Evolutionary conservation across 37 sponge, comb jelly and placozoan species (phyloP).

Genomic region (Amphimedon queenslandica): DNA sequence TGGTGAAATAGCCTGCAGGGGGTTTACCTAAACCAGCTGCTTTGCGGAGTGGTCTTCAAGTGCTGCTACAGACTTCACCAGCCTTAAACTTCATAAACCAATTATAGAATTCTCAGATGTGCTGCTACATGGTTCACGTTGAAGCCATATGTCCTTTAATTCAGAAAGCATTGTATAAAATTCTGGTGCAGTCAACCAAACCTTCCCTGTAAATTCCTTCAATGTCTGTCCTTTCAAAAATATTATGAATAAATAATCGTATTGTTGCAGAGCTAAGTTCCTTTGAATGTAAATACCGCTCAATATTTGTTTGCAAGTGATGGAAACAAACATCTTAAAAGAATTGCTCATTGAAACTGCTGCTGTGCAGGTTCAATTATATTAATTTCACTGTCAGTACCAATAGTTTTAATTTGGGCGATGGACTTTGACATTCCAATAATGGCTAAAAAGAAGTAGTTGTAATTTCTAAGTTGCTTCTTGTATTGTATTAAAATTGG

Average conservation of each 20-base stretch:
- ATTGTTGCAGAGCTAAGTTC: no score
- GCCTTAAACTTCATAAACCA: neutral
- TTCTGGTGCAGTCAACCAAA: neutral
- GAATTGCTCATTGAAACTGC: neutral
- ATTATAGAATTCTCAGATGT: neutral
- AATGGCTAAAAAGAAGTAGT: neutral
- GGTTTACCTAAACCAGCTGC: constrained; percentile 13
- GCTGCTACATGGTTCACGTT: neutral
- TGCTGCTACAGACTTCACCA: neutral
- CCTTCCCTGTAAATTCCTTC: neutral
- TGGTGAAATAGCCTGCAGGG: constrained; percentile 11
- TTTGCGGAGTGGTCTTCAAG: neutral
- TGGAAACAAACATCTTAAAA: neutral
- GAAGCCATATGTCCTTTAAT: neutral
- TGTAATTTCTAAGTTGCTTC: neutral
- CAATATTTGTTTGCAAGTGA: neutral
- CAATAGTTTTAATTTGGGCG: neutral
- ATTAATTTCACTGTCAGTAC: neutral
- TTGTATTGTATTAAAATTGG: no score
- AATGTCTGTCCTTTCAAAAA: neutral
- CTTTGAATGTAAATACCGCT: no score
- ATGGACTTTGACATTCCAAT: neutral
- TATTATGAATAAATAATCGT: neutral
- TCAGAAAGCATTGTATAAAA: neutral
- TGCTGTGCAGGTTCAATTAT: neutral